Evolutionary conservation across 2,797 vertebrate genomes (phyloP).

Genomic region (Thaleichthys pacificus): DNA sequence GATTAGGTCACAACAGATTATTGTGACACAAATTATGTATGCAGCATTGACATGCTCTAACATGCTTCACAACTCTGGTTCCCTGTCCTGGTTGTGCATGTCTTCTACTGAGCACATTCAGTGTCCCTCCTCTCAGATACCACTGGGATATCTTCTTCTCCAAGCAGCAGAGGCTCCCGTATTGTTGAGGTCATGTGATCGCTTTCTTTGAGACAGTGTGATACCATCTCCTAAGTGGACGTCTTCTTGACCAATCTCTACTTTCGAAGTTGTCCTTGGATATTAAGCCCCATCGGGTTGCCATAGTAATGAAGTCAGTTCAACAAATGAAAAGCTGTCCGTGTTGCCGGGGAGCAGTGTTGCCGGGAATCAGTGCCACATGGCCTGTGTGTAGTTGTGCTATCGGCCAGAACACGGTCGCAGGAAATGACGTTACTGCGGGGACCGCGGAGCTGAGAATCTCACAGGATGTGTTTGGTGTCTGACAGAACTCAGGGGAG

Average conservation of each 20-base stretch:
- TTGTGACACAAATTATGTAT: not conserved
- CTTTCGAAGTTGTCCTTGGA: not conserved
- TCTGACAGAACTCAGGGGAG: not conserved
- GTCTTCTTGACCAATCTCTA: not conserved
- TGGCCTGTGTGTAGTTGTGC: not conserved
- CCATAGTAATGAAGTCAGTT: not conserved
- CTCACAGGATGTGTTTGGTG: no score
- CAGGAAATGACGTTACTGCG: not conserved
- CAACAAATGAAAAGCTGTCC: not conserved
- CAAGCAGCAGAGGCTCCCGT: no score
- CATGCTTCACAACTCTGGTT: not conserved
- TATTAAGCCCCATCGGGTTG: not conserved
- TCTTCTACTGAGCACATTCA: no score
- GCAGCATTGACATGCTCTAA: not conserved
- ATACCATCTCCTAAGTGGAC: not conserved
- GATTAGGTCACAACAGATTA: slow-evolving; percentile 4
- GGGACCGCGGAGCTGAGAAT: no score
- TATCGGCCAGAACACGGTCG: not conserved
- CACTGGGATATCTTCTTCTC: no score
- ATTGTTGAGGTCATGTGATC: no score
- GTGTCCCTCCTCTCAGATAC: no score
- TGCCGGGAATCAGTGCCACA: not conserved
- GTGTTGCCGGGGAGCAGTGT: not conserved
- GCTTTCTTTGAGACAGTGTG: no score
- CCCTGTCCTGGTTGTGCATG: not conserved